phyloP scores from a whole-genome alignment of 2,113 vertebrate species.

The Pachypanchax playfairii region DNA sequence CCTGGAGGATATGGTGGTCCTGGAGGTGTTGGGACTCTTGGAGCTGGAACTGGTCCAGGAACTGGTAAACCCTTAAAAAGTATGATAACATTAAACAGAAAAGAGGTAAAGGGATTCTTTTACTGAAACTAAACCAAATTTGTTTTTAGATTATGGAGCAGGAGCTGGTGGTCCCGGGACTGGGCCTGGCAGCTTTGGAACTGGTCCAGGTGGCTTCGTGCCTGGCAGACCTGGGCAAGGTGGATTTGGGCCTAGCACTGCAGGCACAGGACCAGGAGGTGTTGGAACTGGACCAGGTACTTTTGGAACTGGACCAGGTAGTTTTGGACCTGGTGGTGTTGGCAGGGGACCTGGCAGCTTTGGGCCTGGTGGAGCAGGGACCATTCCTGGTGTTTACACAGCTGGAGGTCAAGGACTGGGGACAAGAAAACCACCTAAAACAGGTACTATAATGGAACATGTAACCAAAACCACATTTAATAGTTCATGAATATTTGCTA shows the following conservation, averaged over 20 bases:
- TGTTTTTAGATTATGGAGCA: slow-evolving; percentile 62
- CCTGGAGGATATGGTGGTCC: slow-evolving; percentile 56
- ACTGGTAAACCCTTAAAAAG: slow-evolving; percentile 67
- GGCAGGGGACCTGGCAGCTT: slow-evolving; percentile 40
- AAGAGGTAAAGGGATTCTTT: neutral
- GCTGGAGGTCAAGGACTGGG: slow-evolving; percentile 51
- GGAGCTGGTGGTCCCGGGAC: slow-evolving; percentile 50
- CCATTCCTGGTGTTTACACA: slow-evolving; percentile 27
- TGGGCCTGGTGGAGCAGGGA: slow-evolving; percentile 53
- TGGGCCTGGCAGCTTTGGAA: slow-evolving; percentile 42
- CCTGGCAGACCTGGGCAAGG: slow-evolving; percentile 25
- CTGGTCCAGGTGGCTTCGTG: slow-evolving; percentile 41
- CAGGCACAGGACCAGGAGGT: slow-evolving; percentile 30
- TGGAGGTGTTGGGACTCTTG: slow-evolving; percentile 42
- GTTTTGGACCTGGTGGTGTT: slow-evolving; percentile 48
- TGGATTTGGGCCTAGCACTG: slow-evolving; percentile 22
- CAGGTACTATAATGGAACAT: slow-evolving; percentile 43
- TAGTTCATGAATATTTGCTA: neutral
- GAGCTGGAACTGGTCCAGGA: slow-evolving; percentile 54
- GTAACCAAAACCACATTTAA: slow-evolving; percentile 7
- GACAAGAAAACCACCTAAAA: slow-evolving; percentile 58
- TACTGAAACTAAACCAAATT: slow-evolving; percentile 10
- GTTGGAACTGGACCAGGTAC: slow-evolving; percentile 38
- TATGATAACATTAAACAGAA: slow-evolving; percentile 30
- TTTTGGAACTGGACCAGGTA: slow-evolving; percentile 42